These are phyloP conservation scores for Lagocephalus sceleratus DNA, from an alignment of 2,797 vertebrate species.

Conservation along the genomic window DNA sequence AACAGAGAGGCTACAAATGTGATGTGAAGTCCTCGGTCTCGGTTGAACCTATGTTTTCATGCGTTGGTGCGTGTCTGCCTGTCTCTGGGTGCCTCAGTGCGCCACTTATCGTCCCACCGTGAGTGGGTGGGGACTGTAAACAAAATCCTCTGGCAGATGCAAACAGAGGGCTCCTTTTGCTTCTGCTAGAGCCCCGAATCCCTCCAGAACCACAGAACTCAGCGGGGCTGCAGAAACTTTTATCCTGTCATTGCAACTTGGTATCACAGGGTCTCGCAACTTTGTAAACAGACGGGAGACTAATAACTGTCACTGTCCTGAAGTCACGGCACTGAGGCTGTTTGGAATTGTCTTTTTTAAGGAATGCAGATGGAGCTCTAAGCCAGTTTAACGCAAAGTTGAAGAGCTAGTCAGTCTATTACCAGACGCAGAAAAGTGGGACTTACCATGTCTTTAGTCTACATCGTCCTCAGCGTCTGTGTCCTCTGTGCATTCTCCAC, in stretches of 20 bases:
- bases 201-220: conserved; percentile 27
- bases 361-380: too few species aligned
- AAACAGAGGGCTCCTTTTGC: conserved; percentile 30
- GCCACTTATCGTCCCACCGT: conserved; percentile 33
- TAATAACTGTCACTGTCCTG: neutral
- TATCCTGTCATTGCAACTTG: too few species aligned
- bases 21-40: conserved; percentile 5
- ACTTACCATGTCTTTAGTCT: conserved; percentile 76
- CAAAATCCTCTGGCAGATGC: conserved; percentile 39
- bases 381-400: too few species aligned
- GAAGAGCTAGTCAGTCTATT: too few species aligned
- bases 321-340: too few species aligned
- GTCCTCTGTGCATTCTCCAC: conserved; percentile 52
- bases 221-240: conserved; percentile 6
- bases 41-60: neutral
- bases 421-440: conserved; percentile 5
- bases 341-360: too few species aligned
- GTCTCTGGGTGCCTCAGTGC: conserved; percentile 23
- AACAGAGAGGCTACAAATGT: conserved; percentile 36
- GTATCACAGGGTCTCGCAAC: conserved; percentile 7
- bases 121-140: conserved; percentile 51
- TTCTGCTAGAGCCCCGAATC: conserved; percentile 9
- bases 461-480: conserved; percentile 56
- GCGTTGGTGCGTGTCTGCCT: conserved; percentile 14
- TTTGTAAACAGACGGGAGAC: neutral